phyloP scores from a whole-genome alignment of 2,888 invertebrate genomes.

The Spilosoma lubricipeda region DNA sequence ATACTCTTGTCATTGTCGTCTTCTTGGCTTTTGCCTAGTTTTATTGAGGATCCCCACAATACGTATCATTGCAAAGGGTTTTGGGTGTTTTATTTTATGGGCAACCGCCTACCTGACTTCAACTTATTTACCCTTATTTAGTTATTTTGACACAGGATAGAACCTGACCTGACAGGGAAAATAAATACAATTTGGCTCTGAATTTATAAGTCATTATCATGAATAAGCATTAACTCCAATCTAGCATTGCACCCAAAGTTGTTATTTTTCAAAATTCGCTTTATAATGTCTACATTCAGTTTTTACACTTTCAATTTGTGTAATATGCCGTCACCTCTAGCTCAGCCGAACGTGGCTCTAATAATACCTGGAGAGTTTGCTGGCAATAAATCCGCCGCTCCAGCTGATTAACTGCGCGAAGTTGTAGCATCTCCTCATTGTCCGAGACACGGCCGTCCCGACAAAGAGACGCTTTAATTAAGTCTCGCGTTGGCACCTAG shows the following conservation, averaged over 20 bases:
- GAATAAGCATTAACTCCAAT: background rate
- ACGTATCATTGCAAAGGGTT: background rate
- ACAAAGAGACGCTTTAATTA: slow-evolving; percentile 66
- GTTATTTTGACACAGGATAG: background rate
- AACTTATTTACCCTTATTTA: background rate
- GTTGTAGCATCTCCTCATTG: slow-evolving; percentile 42
- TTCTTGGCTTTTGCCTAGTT: background rate
- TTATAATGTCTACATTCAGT: background rate
- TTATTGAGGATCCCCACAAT: background rate
- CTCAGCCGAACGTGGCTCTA: slow-evolving; percentile 18
- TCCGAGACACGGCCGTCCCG: slow-evolving; percentile 36
- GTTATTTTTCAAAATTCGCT: background rate
- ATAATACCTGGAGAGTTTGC: slow-evolving; percentile 22
- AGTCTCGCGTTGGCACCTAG: slow-evolving; percentile 61
- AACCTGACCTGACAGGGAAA: background rate
- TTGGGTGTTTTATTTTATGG: background rate
- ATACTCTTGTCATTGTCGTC: background rate
- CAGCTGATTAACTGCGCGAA: slow-evolving; percentile 55
- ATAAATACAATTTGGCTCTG: background rate
- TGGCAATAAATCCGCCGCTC: slow-evolving; percentile 49
- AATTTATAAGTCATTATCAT: background rate
- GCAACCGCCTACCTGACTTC: background rate
- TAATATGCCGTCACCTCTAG: background rate
- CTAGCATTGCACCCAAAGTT: background rate
- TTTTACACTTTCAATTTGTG: background rate